Evolutionary conservation across 2,797 vertebrate species (phyloP), one percentile per base, ranked within the genome.

Genomic region (Acanthurus tractus): DNA sequence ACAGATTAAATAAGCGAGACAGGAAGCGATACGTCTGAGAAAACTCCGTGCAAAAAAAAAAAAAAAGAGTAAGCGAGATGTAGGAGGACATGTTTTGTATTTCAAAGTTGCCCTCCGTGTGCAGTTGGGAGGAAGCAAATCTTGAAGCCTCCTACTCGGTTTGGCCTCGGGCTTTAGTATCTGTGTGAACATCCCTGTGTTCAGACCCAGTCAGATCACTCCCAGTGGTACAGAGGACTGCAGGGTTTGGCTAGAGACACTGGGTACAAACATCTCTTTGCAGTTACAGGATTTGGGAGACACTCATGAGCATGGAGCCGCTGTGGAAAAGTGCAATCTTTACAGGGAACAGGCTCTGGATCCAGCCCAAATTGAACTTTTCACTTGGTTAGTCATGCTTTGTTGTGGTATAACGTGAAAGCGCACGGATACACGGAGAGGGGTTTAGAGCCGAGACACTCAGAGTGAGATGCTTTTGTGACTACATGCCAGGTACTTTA

Each of bases 81-180:
- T 58, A 75, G 65, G 63, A 71, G 57, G 70, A 22, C 42, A 65
- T 74, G 62, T 73, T 74, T 79, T 70, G 48, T 76, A 52, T 86
- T 89, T 86, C 67, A 86, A 79, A 78, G 84, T 59, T 82, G 76
- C 56, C 72, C 83, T 84, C 49, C 73, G 59, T 70, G 63, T 79
- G 62, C 55, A 61, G 69, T 70, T 72, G 62, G 49, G 59, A 88
- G 76, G 84, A 90, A 81, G 64, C 58, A n/a, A 54, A 73, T 81
- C 56, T 84, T 82, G 23, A 86, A 75, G 74, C 79, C 76, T 88
- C 89, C 88, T 73, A 80, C 90, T 83, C 81, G 68, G 71, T 75
- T 67, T 78, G 74, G 66, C 80, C 87, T 69, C 58, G 3, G 87
- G 86, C 80, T 53, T 82, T 34, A 40, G 75, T 63, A 52, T 77